Evolutionary conservation across 2,888 invertebrate species (phyloP), one percentile per base, ranked within the genome.

Genomic region (Drosophila mulleri): DNA sequence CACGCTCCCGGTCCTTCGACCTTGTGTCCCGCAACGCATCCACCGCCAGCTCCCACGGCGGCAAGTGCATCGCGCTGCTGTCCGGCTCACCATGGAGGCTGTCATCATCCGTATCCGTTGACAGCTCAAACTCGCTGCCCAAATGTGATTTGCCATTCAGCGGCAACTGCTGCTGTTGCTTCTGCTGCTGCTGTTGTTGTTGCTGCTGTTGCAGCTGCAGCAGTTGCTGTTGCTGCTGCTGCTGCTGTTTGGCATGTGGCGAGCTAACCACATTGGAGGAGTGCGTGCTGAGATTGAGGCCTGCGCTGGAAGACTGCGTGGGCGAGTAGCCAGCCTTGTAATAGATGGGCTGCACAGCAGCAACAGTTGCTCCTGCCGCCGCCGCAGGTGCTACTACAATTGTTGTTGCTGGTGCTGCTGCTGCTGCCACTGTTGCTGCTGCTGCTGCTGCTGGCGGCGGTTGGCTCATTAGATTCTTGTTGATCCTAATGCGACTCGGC

Each of bases 91-190:
- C 93, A 47, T 91, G 91, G 29, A 93, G 81, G 66, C 94, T 94
- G 68, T 96, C 95, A 56, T 96, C 95, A 86, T 96, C 95, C 8
- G 96, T 96, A 89, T 96, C 97, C 2, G 96, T 96, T 8, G 95
- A 95, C 67, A 95, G 90, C 83, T 95, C 95, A 72, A 95, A 95
- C 88, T 96, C 96, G 20, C 95, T 94, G 67, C 91, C 89, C 71
- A 88, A 52, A 64, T 90, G 88, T 4, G 86, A 73, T 35, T 75
- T 73, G 3, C 88, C 45, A 18, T 60, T 65, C 18, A 54, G 45
- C 44, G 50, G 54, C 41, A 14, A 26, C 16, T 58, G 78, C 20
- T 62, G 80, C 75, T 72, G 77, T 12, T 58, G 54, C 48, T 58
- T 26, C 12, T 20, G 54, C 14, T 60, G 77, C 74, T 20, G 54